Percentiles rank a stretch among this genome's conserved stretches.
These are phyloP conservation scores for Botia kubotai DNA, from an alignment of 2,797 vertebrate genomes.

Conservation along the genomic window DNA sequence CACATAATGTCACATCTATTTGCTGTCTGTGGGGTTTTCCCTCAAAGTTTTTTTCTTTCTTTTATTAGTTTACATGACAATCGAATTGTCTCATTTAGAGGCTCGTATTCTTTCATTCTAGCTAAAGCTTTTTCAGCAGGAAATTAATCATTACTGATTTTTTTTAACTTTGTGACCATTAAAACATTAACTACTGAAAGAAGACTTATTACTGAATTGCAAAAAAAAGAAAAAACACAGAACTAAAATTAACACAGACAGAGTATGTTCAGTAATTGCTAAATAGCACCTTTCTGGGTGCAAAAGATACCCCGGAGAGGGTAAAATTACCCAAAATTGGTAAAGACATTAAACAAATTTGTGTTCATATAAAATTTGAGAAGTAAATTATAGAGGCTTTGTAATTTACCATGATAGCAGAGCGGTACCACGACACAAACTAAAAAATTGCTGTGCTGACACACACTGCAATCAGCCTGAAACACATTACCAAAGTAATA, in stretches of 20 bases:
- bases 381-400: slow-evolving; percentile 35
- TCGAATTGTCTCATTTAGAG: too few relatives aligned
- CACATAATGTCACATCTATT: slow-evolving; percentile 71
- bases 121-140: not conserved
- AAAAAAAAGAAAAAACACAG: not conserved
- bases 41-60: not conserved
- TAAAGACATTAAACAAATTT: slow-evolving; percentile 24
- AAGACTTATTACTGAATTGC: not conserved
- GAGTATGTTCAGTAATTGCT: not conserved
- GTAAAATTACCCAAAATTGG: not conserved
- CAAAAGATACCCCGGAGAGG: not conserved
- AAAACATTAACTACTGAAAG: not conserved
- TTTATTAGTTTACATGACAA: too few relatives aligned
- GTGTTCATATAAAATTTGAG: not conserved
- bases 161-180: too few relatives aligned
- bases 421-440: not conserved
- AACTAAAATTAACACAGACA: not conserved
- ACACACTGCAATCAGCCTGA: slow-evolving; percentile 37
- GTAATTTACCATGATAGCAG: slow-evolving; percentile 31
- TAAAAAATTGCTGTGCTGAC: slow-evolving; percentile 26
- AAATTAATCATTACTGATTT: not conserved
- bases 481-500: slow-evolving; percentile 38
- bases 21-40: slow-evolving; percentile 10
- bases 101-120: not conserved
- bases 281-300: not conserved